These are phyloP conservation scores for Liasis olivaceus DNA, from an alignment of 2,797 vertebrate species.

Conservation along the genomic window DNA sequence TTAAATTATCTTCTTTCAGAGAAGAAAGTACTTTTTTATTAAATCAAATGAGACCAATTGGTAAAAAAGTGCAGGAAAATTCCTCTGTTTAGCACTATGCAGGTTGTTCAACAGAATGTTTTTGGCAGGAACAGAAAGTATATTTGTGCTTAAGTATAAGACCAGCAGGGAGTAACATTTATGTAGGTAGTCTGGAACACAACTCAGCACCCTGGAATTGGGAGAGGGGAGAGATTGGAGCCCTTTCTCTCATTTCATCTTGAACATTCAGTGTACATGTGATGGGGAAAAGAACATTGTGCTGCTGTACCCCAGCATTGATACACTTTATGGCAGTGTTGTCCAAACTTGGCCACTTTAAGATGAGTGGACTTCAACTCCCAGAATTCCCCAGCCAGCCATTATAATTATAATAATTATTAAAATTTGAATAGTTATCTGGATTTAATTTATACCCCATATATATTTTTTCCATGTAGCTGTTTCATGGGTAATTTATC, in stretches of 20 bases:
- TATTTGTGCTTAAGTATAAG: neutral
- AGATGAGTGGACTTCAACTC: too few species aligned
- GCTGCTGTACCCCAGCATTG: neutral
- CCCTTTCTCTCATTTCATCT: neutral
- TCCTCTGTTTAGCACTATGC: neutral
- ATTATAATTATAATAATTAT: neutral
- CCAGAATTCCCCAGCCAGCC: too few species aligned
- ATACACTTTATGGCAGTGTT: neutral
- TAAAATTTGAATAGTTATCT: neutral
- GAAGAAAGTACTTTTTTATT: neutral
- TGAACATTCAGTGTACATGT: too few species aligned
- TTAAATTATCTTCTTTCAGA: neutral
- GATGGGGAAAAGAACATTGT: neutral
- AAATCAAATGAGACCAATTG: neutral
- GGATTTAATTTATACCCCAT: neutral
- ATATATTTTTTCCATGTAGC: neutral
- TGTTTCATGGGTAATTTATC: neutral
- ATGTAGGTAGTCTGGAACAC: neutral
- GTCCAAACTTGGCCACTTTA: too few species aligned
- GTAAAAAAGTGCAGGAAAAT: neutral
- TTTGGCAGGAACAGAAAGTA: neutral
- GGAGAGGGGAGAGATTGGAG: neutral
- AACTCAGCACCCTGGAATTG: neutral
- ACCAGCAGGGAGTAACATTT: neutral
- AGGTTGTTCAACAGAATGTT: neutral